Base-by-base conservation (phyloP, 1,140 invertebrate species). In the Teleogryllus occipitalis region DNA sequence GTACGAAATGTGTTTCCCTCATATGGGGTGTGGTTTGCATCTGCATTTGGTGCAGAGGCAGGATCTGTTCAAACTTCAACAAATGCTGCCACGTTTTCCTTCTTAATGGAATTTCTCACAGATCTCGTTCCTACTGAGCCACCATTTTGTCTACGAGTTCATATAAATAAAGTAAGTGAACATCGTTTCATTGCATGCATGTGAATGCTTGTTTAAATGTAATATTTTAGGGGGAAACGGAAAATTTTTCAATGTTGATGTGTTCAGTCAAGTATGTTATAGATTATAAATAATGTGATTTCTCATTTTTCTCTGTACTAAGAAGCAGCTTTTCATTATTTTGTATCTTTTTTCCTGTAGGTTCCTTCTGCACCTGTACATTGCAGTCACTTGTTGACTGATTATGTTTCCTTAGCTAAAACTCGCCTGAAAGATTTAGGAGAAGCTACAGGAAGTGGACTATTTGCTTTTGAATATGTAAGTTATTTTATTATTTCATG, bases 331-430 rank as follows among this genome's bases (percentile, higher is more conserved):
- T 14, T 65, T 18, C 54, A 65, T 14, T 65, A 18, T 65, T 3
- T 65, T 65, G 54, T 65, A 65, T 3, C 18, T 65, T 0, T 65
- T 54, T 65, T 65, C 18, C 54, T 65, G 48, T 18, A 77, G 76
- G 47, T 48, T 48, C 76, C 76, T 77, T 21, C 76, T 21, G 22
- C 46, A 10, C 76, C 76, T n/a, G 46, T 21, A 4, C 47, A 47
- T 18, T n/a, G 47, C 76, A 48, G 47, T 21, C 48, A 10, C 48
- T 48, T 77, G 4, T 48, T 77, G 46, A n/a, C 18, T 15, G 76
- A 77, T 77, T 77, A 77, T 54, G 76, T 77, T 7, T 48, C 76
- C 21, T 48, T 77, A 21, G 39, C 46, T n/a, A 77, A 54, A 21
- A 77, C 76, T 48, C 46, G 76, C n/a, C n/a, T 77, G 47, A 47